These are phyloP conservation scores for Hoplostethus atlanticus DNA, from an alignment of 2,797 vertebrate genomes.

Conservation along the genomic window DNA sequence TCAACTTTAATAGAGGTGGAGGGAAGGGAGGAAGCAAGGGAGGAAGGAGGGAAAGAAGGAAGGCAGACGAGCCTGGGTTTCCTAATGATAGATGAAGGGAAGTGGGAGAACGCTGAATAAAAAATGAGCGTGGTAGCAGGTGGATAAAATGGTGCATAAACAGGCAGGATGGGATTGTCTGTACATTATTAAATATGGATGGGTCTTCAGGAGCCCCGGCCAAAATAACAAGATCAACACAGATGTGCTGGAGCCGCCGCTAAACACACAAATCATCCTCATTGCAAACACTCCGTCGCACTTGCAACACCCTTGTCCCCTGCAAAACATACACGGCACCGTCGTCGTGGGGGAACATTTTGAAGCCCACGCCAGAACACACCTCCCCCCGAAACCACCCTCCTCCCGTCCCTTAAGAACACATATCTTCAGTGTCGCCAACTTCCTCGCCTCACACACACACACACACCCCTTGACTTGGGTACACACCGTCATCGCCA, in stretches of 20 bases:
- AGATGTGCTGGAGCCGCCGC: conserved; percentile 57
- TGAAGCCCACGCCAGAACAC: background rate
- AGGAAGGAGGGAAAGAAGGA: conserved; percentile 24
- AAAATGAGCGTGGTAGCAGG: conserved; percentile 69
- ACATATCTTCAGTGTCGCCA: too few species aligned
- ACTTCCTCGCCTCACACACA: background rate
- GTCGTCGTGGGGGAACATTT: background rate
- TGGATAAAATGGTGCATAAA: conserved; percentile 71
- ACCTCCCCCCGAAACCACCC: too few species aligned
- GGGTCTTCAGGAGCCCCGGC: conserved; percentile 50
- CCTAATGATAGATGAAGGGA: conserved; percentile 65
- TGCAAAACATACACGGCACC: conserved; percentile 28
- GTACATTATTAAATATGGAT: conserved; percentile 75
- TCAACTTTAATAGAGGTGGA: conserved; percentile 29
- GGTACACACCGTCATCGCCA: background rate
- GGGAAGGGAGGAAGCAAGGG: conserved; percentile 8
- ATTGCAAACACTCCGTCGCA: conserved; percentile 37
- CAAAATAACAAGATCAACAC: conserved; percentile 66
- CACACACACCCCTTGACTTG: background rate
- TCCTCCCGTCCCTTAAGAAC: too few species aligned
- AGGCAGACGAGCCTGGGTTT: conserved; percentile 58
- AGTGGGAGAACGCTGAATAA: conserved; percentile 71
- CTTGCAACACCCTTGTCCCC: background rate
- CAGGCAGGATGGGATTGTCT: conserved; percentile 64
- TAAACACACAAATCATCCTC: conserved; percentile 66